Evolutionary conservation across 35 echinoderm and acorn worm genomes (phyloP).

Genomic region (Apostichopus californicus): DNA sequence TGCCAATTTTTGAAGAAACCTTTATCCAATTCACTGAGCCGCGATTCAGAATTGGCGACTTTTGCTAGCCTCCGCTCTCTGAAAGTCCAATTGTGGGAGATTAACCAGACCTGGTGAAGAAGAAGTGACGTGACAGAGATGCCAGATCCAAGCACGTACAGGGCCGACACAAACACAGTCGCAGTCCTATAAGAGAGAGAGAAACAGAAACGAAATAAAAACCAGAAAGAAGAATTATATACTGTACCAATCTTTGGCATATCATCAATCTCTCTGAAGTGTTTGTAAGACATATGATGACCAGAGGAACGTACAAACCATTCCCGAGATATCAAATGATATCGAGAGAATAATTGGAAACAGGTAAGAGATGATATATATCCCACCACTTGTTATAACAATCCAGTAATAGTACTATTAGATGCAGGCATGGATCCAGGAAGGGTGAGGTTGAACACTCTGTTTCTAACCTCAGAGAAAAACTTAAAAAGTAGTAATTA

Average conservation of each 20-base stretch:
- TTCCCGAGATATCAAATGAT: background rate
- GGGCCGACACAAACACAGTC: constrained; percentile 73
- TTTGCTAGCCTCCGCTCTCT: constrained; percentile 65
- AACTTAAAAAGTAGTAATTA: too few species aligned
- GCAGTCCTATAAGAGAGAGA: constrained; percentile 62
- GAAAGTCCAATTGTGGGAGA: constrained; percentile 92
- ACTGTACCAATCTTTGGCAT: too few species aligned
- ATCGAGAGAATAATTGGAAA: background rate
- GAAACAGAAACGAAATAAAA: background rate
- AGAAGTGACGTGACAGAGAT: constrained; percentile 61
- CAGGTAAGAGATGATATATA: too few species aligned
- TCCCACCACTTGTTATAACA: too few species aligned
- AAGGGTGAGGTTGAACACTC: too few species aligned
- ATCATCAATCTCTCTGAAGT: too few species aligned
- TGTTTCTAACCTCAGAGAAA: too few species aligned
- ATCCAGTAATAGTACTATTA: too few species aligned
- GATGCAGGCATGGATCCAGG: too few species aligned
- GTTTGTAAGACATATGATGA: too few species aligned
- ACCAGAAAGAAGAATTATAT: too few species aligned
- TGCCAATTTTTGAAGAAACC: constrained; percentile 38
- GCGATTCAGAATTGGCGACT: constrained; percentile 5
- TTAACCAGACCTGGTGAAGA: constrained; percentile 72
- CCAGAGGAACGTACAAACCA: background rate
- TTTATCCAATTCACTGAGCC: constrained; percentile 59
- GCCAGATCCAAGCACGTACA: constrained; percentile 58